These are phyloP conservation scores for Cheiracanthium punctorium DNA, from an alignment of 2,888 invertebrate genomes.

Conservation along the genomic window DNA sequence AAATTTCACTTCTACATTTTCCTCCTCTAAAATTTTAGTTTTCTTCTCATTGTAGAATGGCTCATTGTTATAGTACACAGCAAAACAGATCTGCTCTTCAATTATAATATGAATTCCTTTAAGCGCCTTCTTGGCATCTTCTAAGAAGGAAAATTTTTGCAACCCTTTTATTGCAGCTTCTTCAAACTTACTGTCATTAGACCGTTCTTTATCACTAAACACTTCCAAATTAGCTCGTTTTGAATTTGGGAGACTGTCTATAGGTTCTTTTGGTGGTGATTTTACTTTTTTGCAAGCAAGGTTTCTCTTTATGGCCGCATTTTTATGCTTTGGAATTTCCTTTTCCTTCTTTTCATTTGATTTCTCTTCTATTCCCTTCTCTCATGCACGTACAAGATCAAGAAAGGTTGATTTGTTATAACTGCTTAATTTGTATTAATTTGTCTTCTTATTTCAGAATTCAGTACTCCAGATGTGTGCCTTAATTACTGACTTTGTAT, in stretches of 20 bases:
- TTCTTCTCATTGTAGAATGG: conserved; percentile 4
- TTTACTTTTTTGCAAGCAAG: not conserved
- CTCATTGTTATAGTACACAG: not conserved
- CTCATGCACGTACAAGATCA: conserved; percentile 3
- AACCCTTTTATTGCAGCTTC: not conserved
- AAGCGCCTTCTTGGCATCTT: not conserved
- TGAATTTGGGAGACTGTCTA: not conserved
- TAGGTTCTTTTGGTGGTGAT: not conserved
- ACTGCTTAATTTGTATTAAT: not conserved
- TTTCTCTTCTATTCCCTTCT: not conserved
- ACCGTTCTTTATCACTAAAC: not conserved
- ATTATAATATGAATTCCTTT: not conserved
- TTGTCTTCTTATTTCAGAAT: not conserved
- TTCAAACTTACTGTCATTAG: not conserved
- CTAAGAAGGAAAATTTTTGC: not conserved
- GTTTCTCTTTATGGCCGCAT: not conserved
- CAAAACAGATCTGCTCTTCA: conserved; percentile 6
- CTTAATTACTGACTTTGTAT: not conserved
- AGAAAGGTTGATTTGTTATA: not conserved
- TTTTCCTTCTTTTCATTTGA: not conserved
- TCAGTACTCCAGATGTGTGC: not conserved
- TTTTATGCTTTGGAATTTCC: not conserved
- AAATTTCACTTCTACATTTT: too few relatives aligned
- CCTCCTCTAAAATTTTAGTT: not conserved
- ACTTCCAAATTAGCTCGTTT: not conserved